Evolutionary conservation across 2,113 vertebrate genomes (phyloP).

Genomic region (Mugil cephalus): DNA sequence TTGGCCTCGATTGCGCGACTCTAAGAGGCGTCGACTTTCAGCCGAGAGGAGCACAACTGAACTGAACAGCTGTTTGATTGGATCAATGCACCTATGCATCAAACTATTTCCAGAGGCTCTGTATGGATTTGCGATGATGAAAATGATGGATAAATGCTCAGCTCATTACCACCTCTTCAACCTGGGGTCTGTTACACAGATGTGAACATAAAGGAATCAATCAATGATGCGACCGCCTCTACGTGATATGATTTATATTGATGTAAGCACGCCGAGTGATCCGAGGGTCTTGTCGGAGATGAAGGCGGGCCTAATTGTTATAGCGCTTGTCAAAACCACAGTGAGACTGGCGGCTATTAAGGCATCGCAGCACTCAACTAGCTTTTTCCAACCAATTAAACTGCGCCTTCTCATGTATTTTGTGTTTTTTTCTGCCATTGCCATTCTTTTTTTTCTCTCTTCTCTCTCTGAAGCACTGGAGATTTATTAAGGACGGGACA

Average conservation of each 20-base stretch:
- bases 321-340: constrained; percentile 36
- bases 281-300: constrained; percentile 12
- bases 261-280: constrained; percentile 21
- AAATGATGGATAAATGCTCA: constrained; percentile 15
- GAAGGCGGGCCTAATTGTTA: constrained; percentile 6
- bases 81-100: constrained; percentile 22
- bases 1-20: background rate
- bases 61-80: constrained; percentile 22
- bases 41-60: background rate
- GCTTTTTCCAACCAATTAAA: constrained; percentile 65
- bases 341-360: constrained; percentile 34
- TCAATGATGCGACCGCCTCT: constrained; percentile 22
- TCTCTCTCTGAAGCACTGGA: constrained; percentile 58
- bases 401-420: constrained; percentile 21
- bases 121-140: constrained; percentile 38
- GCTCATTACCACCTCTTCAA: constrained; percentile 39
- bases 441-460: constrained; percentile 59
- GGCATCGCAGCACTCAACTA: constrained; percentile 22
- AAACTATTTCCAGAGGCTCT: constrained; percentile 16
- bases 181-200: constrained; percentile 41
- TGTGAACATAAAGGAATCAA: constrained; percentile 48
- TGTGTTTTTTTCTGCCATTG: constrained; percentile 34
- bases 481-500: constrained; percentile 70
- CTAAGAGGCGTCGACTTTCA: background rate
- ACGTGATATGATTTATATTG: constrained; percentile 22